Conservation (phyloP, 2,888 invertebrate species). For the Clusia tigrina region DNA sequence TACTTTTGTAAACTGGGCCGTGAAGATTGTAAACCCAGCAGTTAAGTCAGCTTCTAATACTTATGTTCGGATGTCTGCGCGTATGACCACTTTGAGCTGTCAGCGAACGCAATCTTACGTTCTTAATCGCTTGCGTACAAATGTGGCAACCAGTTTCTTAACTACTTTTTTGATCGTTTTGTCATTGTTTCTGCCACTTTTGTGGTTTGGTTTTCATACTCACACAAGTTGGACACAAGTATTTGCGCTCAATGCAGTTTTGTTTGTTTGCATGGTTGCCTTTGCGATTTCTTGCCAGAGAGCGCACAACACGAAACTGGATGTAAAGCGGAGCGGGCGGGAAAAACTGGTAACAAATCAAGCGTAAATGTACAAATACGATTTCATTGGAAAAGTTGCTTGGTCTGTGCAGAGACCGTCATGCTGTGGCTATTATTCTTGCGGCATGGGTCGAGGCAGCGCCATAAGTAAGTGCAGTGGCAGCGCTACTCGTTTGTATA, state of each 20-base stretch:
- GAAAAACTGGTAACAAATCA: conserved; percentile 49
- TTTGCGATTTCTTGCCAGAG: neutral
- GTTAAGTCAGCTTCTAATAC: too few species aligned
- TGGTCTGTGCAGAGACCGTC: conserved; percentile 23
- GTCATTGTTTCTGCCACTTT: neutral
- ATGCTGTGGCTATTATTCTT: conserved; percentile 54
- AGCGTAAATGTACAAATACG: conserved; percentile 57
- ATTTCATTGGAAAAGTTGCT: conserved; percentile 37
- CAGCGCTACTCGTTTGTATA: too few species aligned
- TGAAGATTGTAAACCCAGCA: too few species aligned
- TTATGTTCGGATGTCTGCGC: neutral
- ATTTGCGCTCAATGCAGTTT: neutral
- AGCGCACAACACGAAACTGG: neutral
- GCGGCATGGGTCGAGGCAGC: too few species aligned
- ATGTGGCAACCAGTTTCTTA: neutral
- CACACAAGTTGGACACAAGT: neutral
- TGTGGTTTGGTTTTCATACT: too few species aligned
- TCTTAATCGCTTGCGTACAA: conserved; percentile 5
- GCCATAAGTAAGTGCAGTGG: neutral
- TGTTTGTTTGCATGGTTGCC: neutral
- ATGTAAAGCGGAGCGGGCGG: neutral
- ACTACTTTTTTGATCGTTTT: neutral
- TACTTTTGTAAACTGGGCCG: too few species aligned
- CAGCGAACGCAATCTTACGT: conserved; percentile 6
- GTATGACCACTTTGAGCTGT: conserved; percentile 1